Evolutionary conservation across 2,888 invertebrate genomes (phyloP).

Genomic region (Lasioglossum marginatum): DNA sequence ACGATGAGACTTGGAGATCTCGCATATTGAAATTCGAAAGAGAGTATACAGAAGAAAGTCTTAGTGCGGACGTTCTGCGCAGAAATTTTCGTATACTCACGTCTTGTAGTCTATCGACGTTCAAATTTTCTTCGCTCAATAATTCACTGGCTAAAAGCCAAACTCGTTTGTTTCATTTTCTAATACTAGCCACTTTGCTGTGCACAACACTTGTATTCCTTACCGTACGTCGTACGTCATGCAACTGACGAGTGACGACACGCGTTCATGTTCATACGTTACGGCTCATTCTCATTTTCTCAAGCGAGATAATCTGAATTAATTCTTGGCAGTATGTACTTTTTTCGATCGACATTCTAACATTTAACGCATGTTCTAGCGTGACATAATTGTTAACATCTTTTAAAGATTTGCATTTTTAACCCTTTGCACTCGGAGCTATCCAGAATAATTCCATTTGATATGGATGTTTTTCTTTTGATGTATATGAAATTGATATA

Average conservation of each 20-base stretch:
- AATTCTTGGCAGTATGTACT: not conserved
- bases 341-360: not conserved
- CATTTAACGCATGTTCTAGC: not conserved
- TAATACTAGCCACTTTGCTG: slow-evolving; percentile 3
- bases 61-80: not conserved
- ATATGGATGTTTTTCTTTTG: too few species aligned
- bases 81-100: slow-evolving; percentile 45
- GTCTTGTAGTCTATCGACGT: slow-evolving; percentile 40
- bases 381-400: not conserved
- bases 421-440: too few species aligned
- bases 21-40: not conserved
- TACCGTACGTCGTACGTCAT: slow-evolving; percentile 37
- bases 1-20: not conserved
- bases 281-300: slow-evolving; percentile 33
- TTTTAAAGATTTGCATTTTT: too few species aligned
- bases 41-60: not conserved
- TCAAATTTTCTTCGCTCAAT: slow-evolving; percentile 31
- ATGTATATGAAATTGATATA: too few species aligned
- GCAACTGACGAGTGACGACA: slow-evolving; percentile 30
- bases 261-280: not conserved
- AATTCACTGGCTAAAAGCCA: slow-evolving; percentile 44
- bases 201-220: not conserved
- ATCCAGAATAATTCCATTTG: too few species aligned
- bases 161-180: slow-evolving; percentile 44
- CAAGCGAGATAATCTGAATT: not conserved